phyloP scores from a whole-genome alignment of 2,797 vertebrate species.

The Pangasius mekongensis region DNA sequence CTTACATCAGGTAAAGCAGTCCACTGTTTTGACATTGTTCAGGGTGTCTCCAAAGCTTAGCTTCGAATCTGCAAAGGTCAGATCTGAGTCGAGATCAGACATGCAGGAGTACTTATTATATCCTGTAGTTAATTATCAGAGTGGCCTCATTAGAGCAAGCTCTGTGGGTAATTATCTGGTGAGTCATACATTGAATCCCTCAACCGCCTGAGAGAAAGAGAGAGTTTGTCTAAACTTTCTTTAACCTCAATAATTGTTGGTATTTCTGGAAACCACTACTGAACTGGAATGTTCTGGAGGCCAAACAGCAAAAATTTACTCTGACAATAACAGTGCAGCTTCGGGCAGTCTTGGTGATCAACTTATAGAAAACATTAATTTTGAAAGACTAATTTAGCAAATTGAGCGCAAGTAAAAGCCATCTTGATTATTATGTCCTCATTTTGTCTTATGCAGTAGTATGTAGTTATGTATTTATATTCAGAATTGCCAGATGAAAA shows the following conservation, averaged over 20 bases:
- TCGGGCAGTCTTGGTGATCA: background rate
- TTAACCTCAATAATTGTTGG: conserved; percentile 4
- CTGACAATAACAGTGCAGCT: background rate
- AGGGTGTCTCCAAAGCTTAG: conserved; percentile 6
- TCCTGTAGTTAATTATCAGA: conserved; percentile 45
- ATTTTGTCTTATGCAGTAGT: background rate
- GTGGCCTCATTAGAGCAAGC: conserved; percentile 29
- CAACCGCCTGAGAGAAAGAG: conserved; percentile 12
- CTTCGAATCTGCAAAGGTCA: conserved; percentile 15
- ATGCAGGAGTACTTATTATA: conserved; percentile 38
- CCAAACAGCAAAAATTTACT: background rate
- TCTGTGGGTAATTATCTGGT: conserved; percentile 18
- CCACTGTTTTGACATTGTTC: conserved; percentile 1
- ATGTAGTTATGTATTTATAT: background rate
- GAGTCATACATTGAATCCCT: background rate
- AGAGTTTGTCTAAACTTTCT: conserved; percentile 5
- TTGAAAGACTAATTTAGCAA: background rate
- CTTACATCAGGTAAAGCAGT: background rate
- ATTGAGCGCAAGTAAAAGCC: background rate
- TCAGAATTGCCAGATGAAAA: background rate
- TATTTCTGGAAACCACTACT: background rate
- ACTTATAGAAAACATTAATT: background rate
- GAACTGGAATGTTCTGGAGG: background rate
- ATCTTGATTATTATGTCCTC: background rate
- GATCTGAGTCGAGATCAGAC: conserved; percentile 16